phyloP scores from a whole-genome alignment of 2,888 invertebrate genomes.

The Phyllotreta cruciferae region DNA sequence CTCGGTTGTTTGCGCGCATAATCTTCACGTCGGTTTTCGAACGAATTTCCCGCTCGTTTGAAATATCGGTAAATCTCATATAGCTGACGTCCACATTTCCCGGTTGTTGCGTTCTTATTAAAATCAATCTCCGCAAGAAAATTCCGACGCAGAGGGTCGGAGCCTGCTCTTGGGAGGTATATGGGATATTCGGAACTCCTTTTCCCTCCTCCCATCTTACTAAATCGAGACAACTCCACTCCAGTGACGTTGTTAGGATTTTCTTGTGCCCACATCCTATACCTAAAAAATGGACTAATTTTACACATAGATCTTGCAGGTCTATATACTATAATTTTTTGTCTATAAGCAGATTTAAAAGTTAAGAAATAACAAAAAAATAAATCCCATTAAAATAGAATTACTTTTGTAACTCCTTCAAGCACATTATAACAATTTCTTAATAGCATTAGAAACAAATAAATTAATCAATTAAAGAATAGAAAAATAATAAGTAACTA shows the following conservation, averaged over 20 bases:
- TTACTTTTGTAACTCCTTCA: no score
- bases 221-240: slow-evolving; percentile 4
- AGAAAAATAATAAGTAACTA: no score
- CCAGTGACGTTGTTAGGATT: slow-evolving; percentile 9
- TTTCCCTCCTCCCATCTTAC: neutral
- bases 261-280: neutral
- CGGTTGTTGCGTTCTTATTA: slow-evolving; percentile 53
- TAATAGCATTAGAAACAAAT: no score
- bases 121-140: slow-evolving; percentile 54
- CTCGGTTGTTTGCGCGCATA: neutral
- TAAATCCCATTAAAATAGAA: no score
- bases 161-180: slow-evolving; percentile 26
- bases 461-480: no score
- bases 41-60: slow-evolving; percentile 24
- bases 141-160: slow-evolving; percentile 53
- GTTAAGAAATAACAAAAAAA: no score
- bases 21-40: slow-evolving; percentile 27
- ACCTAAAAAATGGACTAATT: no score
- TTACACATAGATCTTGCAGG: no score
- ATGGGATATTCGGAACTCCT: neutral
- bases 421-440: no score
- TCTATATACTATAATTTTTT: no score
- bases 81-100: slow-evolving; percentile 52
- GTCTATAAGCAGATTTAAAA: no score
- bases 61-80: slow-evolving; percentile 47